A percentile compares a stretch with the other conserved stretches of the same genome.
phyloP scores from a whole-genome alignment of 2,888 invertebrate genomes.

The Cactoblastis cactorum region DNA sequence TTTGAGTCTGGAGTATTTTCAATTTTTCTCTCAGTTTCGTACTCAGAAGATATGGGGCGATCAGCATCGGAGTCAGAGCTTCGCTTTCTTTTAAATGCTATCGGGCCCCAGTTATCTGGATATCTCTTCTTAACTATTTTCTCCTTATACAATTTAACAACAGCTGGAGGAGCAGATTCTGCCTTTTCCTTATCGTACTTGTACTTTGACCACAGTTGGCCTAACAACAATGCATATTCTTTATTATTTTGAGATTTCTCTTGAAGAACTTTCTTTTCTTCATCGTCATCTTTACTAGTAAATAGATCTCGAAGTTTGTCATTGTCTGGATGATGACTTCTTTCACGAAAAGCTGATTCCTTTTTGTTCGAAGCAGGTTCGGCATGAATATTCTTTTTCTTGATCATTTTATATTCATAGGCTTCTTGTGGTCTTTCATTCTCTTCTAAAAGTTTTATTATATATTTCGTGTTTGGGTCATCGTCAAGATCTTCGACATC shows the following conservation, averaged over 20 bases:
- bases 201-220: slow-evolving; percentile 80
- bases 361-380: slow-evolving; percentile 37
- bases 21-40: slow-evolving; percentile 45
- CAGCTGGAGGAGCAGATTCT: slow-evolving; percentile 59
- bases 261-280: slow-evolving; percentile 47
- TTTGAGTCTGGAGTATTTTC: slow-evolving; percentile 42
- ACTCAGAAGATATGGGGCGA: slow-evolving; percentile 42
- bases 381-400: slow-evolving; percentile 64
- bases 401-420: slow-evolving; percentile 77
- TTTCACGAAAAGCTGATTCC: slow-evolving; percentile 68
- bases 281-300: slow-evolving; percentile 51
- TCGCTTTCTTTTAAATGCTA: slow-evolving; percentile 72
- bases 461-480: slow-evolving; percentile 54
- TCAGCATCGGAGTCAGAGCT: slow-evolving; percentile 55
- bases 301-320: slow-evolving; percentile 64
- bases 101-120: slow-evolving; percentile 71
- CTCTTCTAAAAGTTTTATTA: slow-evolving; percentile 58
- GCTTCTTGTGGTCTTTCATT: slow-evolving; percentile 69
- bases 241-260: slow-evolving; percentile 62
- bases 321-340: slow-evolving; percentile 62
- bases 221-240: slow-evolving; percentile 75
- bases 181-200: slow-evolving; percentile 61
- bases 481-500: slow-evolving; percentile 60
- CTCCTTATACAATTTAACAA: slow-evolving; percentile 68
- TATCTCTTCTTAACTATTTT: slow-evolving; percentile 68